Evolutionary conservation across 2,797 vertebrate genomes (phyloP).

Genomic region (Bradypus variegatus): DNA sequence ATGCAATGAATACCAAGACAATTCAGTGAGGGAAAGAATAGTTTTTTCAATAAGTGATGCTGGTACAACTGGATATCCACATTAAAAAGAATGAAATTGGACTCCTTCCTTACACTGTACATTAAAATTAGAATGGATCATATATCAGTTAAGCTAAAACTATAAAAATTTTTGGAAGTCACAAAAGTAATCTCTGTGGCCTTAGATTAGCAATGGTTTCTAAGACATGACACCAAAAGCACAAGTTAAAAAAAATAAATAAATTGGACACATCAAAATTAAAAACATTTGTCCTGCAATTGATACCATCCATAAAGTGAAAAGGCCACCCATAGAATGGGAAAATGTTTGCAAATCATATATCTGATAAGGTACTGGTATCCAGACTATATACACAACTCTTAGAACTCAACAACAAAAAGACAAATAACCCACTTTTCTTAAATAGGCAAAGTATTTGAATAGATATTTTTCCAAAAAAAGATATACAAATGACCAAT

Average conservation of each 20-base stretch:
- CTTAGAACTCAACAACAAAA: neutral
- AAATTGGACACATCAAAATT: neutral
- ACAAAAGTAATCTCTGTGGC: neutral
- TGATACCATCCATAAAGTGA: neutral
- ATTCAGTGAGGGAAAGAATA: neutral
- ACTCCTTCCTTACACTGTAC: neutral
- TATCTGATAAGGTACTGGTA: neutral
- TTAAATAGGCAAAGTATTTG: neutral
- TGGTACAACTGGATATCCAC: too few relatives aligned
- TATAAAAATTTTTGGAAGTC: neutral
- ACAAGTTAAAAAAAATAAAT: neutral
- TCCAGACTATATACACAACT: neutral
- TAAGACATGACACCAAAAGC: neutral
- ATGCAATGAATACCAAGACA: neutral
- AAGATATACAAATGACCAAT: neutral
- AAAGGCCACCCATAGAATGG: neutral
- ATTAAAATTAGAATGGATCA: neutral
- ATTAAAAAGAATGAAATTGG: neutral
- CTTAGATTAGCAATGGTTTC: neutral
- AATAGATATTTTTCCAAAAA: neutral
- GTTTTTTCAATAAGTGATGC: neutral
- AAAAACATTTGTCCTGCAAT: neutral
- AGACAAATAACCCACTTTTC: neutral
- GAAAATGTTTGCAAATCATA: neutral
- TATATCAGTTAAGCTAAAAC: neutral